Evolutionary conservation across 2,888 invertebrate species (phyloP).

Genomic region (Metacarcinus magister): DNA sequence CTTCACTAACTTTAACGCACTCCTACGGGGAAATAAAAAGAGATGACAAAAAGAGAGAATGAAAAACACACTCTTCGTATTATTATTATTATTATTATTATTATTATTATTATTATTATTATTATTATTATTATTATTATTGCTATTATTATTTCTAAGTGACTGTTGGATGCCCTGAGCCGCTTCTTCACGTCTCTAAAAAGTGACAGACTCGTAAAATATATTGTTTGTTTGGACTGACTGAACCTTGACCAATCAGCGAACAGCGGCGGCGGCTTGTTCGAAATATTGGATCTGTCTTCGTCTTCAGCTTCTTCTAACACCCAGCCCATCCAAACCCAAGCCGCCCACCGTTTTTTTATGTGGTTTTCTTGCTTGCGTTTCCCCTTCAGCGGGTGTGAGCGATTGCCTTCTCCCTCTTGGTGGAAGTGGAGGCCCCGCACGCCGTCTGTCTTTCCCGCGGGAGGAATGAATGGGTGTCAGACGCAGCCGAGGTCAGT

Average conservation of each 20-base stretch:
- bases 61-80: not conserved
- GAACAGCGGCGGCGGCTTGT: conserved; percentile 5
- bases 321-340: not conserved
- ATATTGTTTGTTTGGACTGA: conserved; percentile 36
- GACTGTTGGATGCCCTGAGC: not conserved
- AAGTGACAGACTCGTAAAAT: not conserved
- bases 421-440: not conserved
- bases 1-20: not conserved
- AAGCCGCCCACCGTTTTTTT: not conserved
- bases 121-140: no score
- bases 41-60: not conserved
- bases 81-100: no score
- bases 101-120: no score
- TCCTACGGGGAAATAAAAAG: not conserved
- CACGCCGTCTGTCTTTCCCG: not conserved
- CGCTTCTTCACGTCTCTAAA: not conserved
- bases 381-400: not conserved
- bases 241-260: not conserved
- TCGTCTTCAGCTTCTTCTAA: not conserved
- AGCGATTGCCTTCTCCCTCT: not conserved
- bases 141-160: not conserved
- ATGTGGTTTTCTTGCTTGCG: not conserved
- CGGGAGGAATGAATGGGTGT: not conserved
- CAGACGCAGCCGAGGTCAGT: conserved; percentile 7
- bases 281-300: not conserved